Evolutionary conservation across 2,113 vertebrate genomes (phyloP), one percentile per base, ranked within the genome.

Genomic region (Pedionomus torquatus): DNA sequence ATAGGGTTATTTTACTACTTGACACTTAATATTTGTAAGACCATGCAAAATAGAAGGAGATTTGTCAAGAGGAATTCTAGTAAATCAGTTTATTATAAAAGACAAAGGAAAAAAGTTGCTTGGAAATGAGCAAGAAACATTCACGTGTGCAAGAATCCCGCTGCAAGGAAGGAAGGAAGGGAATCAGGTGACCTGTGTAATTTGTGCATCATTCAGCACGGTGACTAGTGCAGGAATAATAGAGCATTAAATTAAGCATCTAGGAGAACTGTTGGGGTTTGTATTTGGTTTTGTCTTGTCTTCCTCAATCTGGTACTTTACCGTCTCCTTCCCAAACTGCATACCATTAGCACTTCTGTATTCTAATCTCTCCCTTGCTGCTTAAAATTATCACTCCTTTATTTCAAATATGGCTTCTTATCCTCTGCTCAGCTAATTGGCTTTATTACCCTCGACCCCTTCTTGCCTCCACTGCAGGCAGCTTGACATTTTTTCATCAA

Each of bases 321-420:
- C 95, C 79, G 89, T 97, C 81, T 97, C 86, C 72, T 97, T 61
- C 94, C 90, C 93, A 93, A 98, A 95, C 69, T 95, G 95, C 94
- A 96, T 97, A 96, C 74, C 85, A 96, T 98, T 97, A 97, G 94
- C 97, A 96, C 92, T 95, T 98, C 92, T 93, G 52, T 95, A 78
- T 98, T 98, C 93, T 97, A 97, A 96, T 96, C 93, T 98, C 89
- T 94, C 89, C 90, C 95, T 98, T 96, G 87, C 96, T 98, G 96
- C 97, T 98, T 98, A 97, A 97, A 98, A 98, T 98, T 96, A 97
- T 97, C 97, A 97, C 96, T 97, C 91, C 83, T 97, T 98, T 97
- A 97, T 97, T 98, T 98, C 85, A 97, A 98, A 97, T 97, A 96
- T 96, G 96, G 68, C 84, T 98, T 95, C 95, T 97, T 98, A 97